Evolutionary conservation across 2,888 invertebrate species (phyloP).

Genomic region (Parnassius mnemosyne): DNA sequence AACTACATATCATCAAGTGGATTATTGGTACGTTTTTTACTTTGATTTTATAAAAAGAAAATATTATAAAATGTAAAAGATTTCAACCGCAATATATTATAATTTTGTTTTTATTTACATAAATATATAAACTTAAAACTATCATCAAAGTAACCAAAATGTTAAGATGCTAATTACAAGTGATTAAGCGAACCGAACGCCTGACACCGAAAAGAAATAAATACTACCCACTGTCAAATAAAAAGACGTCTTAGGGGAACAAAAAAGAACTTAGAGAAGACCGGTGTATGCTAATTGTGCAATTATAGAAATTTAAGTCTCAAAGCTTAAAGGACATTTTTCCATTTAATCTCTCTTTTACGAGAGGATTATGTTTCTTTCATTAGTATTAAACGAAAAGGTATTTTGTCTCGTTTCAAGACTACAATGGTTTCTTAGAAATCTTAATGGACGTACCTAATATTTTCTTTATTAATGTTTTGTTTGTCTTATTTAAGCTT

Average conservation of each 20-base stretch:
- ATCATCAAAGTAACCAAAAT: background rate
- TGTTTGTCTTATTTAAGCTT: background rate
- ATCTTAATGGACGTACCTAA: background rate
- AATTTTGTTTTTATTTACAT: no score
- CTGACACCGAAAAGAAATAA: slow-evolving; percentile 14
- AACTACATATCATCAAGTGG: no score
- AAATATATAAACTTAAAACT: no score
- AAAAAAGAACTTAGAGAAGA: slow-evolving; percentile 17
- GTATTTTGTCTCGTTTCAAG: slow-evolving; percentile 3
- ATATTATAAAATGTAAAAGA: no score
- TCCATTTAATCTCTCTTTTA: slow-evolving; percentile 19
- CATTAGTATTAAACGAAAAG: slow-evolving; percentile 18
- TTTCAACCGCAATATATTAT: no score
- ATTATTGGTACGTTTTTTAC: no score
- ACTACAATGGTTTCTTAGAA: background rate
- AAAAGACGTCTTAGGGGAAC: slow-evolving; percentile 14
- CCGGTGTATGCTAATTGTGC: slow-evolving; percentile 26
- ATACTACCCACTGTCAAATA: slow-evolving; percentile 21
- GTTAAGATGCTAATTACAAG: slow-evolving; percentile 20
- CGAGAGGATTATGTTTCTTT: slow-evolving; percentile 18
- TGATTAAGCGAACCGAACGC: slow-evolving; percentile 7
- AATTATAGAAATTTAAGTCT: slow-evolving; percentile 26
- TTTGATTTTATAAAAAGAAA: no score
- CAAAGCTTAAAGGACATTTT: slow-evolving; percentile 18
- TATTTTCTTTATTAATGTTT: background rate